These are phyloP conservation scores for Nipponacmea schrenckii DNA, from an alignment of 2,888 invertebrate genomes.

Conservation along the genomic window DNA sequence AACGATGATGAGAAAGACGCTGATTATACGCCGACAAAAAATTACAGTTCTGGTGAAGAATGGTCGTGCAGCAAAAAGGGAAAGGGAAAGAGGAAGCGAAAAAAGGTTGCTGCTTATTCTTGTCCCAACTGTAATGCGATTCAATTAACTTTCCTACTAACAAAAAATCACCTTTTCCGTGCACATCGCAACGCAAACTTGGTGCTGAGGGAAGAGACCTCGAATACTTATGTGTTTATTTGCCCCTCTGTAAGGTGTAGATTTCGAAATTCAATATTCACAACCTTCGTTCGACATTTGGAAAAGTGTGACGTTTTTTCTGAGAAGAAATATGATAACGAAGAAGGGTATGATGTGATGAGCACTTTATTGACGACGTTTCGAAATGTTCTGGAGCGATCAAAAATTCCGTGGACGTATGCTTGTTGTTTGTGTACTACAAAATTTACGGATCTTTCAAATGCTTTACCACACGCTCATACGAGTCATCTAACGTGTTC, in stretches of 20 bases:
- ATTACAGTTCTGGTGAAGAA: neutral
- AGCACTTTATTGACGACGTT: neutral
- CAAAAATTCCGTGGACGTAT: neutral
- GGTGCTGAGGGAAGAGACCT: neutral
- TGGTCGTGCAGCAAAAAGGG: neutral
- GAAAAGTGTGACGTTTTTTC: neutral
- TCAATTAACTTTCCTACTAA: neutral
- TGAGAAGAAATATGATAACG: neutral
- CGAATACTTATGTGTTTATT: neutral
- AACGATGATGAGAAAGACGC: neutral
- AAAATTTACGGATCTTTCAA: neutral
- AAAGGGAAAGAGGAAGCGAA: neutral
- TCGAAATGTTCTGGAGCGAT: neutral
- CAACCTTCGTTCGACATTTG: neutral
- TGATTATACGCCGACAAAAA: neutral
- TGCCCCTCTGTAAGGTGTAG: neutral
- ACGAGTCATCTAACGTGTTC: neutral
- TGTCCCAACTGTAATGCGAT: neutral
- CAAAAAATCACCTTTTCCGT: neutral
- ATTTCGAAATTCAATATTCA: neutral
- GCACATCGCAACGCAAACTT: neutral
- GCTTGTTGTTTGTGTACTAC: neutral
- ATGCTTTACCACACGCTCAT: neutral
- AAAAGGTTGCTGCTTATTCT: neutral
- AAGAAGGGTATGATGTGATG: neutral